Conservation (phyloP, 64 coral and sea anemone genomes). For the Acropora yongei region DNA sequence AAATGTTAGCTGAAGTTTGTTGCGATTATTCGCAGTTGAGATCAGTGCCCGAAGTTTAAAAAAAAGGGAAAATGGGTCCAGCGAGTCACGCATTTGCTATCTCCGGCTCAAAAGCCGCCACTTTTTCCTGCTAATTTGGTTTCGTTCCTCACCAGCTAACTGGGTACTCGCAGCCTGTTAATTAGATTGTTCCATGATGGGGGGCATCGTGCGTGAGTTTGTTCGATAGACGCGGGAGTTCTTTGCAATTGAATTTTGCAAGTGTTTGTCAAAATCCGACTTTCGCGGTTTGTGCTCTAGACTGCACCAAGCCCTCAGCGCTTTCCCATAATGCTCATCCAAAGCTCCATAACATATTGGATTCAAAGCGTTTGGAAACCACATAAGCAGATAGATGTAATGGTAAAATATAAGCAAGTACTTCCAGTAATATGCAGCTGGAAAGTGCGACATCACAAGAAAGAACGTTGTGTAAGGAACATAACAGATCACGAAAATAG, state of each 20-base stretch:
- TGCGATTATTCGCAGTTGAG: neutral
- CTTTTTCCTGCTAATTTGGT: neutral
- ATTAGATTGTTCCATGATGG: neutral
- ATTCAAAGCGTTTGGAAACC: constrained; percentile 79
- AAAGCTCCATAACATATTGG: constrained; percentile 65
- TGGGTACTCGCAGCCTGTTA: neutral
- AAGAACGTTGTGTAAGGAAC: constrained; percentile 58
- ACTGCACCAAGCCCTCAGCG: constrained; percentile 14
- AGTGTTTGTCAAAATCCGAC: neutral
- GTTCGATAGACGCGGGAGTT: neutral
- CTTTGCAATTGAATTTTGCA: neutral
- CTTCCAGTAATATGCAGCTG: neutral
- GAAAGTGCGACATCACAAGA: neutral
- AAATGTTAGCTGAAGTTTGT: too few species aligned
- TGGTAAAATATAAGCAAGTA: constrained; percentile 42
- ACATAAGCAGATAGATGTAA: constrained; percentile 73
- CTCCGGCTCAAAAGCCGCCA: neutral
- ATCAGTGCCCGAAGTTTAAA: neutral
- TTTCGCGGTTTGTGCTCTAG: neutral
- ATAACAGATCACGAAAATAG: constrained; percentile 66
- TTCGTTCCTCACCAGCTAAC: neutral
- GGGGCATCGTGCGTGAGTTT: neutral
- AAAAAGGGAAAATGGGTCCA: neutral
- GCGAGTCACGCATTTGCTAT: neutral
- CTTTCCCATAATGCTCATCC: constrained; percentile 57